These are phyloP conservation scores for Tenebrio molitor DNA, from an alignment of 1,140 invertebrate genomes.

Conservation along the genomic window DNA sequence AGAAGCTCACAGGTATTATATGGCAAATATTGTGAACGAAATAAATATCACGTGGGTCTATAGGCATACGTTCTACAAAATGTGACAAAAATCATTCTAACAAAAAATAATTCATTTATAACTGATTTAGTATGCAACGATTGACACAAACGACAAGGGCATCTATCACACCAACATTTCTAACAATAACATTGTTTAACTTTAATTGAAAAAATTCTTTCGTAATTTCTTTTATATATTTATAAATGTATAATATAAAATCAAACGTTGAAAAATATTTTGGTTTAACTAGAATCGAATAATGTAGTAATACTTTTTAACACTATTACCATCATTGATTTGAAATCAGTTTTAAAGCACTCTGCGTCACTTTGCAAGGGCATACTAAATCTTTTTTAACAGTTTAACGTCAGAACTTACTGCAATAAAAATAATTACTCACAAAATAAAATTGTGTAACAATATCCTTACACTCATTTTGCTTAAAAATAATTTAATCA, in stretches of 20 bases:
- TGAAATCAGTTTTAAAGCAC: conserved; percentile 11
- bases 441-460: conserved; percentile 31
- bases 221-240: too few relatives aligned
- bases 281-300: too few relatives aligned
- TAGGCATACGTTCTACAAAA: too few relatives aligned
- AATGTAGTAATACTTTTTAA: too few relatives aligned
- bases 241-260: too few relatives aligned
- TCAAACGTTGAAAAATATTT: too few relatives aligned
- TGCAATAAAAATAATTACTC: conserved; percentile 28
- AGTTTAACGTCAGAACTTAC: conserved; percentile 1
- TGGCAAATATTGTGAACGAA: too few relatives aligned
- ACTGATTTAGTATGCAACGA: conserved; percentile 54
- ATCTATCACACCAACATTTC: conserved; percentile 53
- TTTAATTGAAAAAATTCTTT: too few relatives aligned
- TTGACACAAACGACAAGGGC: conserved; percentile 50
- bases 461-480: conserved; percentile 48
- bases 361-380: conserved; percentile 17
- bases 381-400: conserved; percentile 33
- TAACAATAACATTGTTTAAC: conserved; percentile 22
- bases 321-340: neutral
- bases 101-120: neutral
- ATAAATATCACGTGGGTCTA: too few relatives aligned
- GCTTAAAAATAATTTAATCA: conserved; percentile 61
- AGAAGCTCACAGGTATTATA: too few relatives aligned
- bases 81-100: neutral